Evolutionary conservation across 1,140 invertebrate species (phyloP).

Genomic region (Drosophila persimilis): DNA sequence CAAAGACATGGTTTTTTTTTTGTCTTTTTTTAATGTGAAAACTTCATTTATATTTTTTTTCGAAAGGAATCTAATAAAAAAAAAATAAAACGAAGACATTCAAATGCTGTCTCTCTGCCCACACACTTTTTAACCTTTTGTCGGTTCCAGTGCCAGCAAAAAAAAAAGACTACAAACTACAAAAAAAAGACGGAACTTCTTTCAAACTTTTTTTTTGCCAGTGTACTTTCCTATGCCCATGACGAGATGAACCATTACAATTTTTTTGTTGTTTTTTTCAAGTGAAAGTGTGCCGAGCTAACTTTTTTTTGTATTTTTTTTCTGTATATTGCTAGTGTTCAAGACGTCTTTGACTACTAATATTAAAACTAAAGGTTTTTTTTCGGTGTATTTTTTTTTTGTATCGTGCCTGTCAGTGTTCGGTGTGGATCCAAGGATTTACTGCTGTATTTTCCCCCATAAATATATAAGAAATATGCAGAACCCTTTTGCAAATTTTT

Average conservation of each 20-base stretch:
- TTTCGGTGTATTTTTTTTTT: constrained; percentile 39
- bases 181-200: constrained; percentile 20
- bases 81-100: constrained; percentile 15
- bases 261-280: constrained; percentile 15
- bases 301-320: constrained; percentile 10
- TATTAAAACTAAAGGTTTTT: constrained; percentile 32
- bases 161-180: constrained; percentile 12
- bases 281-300: constrained; percentile 36
- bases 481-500: constrained; percentile 18
- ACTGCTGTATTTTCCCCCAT: constrained; percentile 12
- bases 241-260: constrained; percentile 8
- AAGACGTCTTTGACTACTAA: constrained; percentile 6
- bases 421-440: constrained; percentile 35
- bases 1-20: constrained; percentile 41
- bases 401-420: constrained; percentile 40
- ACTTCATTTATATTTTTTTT: constrained; percentile 30
- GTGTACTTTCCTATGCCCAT: constrained; percentile 33
- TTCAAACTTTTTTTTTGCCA: constrained; percentile 48
- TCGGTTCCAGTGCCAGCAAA: constrained; percentile 63
- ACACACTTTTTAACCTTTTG: constrained; percentile 57
- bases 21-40: constrained; percentile 66
- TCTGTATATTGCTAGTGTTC: constrained; percentile 38
- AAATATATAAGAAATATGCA: constrained; percentile 14
- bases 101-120: constrained; percentile 21
- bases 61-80: constrained; percentile 19